These are phyloP conservation scores for Oncorhynchus kisutch DNA, from an alignment of 2,113 vertebrate genomes.

Conservation along the genomic window DNA sequence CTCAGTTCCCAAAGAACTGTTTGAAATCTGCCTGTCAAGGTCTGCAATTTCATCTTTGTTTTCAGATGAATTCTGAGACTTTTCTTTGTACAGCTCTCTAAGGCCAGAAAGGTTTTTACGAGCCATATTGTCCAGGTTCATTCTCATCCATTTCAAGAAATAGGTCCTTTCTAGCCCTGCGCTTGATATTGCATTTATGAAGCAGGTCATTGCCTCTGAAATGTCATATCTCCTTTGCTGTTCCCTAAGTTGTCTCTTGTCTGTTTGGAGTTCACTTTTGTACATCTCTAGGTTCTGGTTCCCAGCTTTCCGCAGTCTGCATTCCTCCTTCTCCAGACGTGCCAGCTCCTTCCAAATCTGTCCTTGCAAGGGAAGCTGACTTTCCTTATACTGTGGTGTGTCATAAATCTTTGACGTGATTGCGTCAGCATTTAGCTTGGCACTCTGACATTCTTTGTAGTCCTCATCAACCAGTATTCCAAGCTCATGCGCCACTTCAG, in stretches of 20 bases:
- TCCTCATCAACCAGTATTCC: constrained; percentile 66
- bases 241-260: constrained; percentile 37
- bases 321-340: constrained; percentile 62
- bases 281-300: constrained; percentile 51
- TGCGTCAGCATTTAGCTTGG: constrained; percentile 45
- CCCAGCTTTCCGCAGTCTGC: constrained; percentile 46
- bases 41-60: constrained; percentile 53
- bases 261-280: constrained; percentile 39
- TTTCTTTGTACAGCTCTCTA: constrained; percentile 49
- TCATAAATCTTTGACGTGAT: constrained; percentile 47
- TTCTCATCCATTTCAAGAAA: constrained; percentile 69
- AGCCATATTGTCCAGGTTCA: constrained; percentile 61
- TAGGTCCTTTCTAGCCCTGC: constrained; percentile 45
- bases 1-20: constrained; percentile 73
- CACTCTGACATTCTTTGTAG: constrained; percentile 36
- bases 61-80: constrained; percentile 24
- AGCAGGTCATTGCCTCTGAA: constrained; percentile 52
- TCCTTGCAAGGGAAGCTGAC: constrained; percentile 55
- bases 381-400: constrained; percentile 53
- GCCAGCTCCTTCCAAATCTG: constrained; percentile 62
- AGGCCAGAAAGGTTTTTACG: constrained; percentile 36
- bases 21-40: constrained; percentile 62
- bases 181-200: constrained; percentile 50
- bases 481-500: constrained; percentile 40
- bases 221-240: constrained; percentile 38